Percentiles rank a stretch among this genome's conserved stretches.
phyloP scores from a whole-genome alignment of 2,888 invertebrate species.

The Drosophila formosana region DNA sequence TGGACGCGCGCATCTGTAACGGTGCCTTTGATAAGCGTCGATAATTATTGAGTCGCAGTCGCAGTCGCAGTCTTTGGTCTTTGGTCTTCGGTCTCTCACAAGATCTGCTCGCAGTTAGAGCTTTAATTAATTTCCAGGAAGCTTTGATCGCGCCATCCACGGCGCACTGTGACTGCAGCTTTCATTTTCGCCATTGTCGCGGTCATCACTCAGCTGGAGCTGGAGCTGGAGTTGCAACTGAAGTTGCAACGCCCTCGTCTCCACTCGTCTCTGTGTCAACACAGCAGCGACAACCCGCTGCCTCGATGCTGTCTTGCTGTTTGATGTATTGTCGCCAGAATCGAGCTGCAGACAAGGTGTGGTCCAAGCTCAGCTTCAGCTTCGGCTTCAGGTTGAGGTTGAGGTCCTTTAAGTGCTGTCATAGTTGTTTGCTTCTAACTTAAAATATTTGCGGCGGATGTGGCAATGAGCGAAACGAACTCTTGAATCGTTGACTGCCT shows the following conservation, averaged over 20 bases:
- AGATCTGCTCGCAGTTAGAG: conserved; percentile 51
- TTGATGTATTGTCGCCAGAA: conserved; percentile 78
- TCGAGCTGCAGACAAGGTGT: conserved; percentile 56
- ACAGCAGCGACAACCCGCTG: conserved; percentile 72
- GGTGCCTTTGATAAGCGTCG: conserved; percentile 83
- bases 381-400: conserved; percentile 1
- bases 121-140: conserved; percentile 80
- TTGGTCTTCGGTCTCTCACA: not conserved
- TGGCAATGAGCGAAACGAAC: conserved; percentile 62
- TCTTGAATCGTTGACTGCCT: conserved; percentile 58
- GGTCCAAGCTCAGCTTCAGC: conserved; percentile 36
- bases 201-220: conserved; percentile 77
- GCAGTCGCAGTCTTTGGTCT: conserved; percentile 20
- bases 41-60: conserved; percentile 79
- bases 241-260: conserved; percentile 6
- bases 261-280: conserved; percentile 61
- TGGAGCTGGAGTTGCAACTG: conserved; percentile 22
- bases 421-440: conserved; percentile 68
- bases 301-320: conserved; percentile 69
- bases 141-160: conserved; percentile 59
- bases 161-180: conserved; percentile 42
- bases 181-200: conserved; percentile 76
- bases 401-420: conserved; percentile 68
- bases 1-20: conserved; percentile 78
- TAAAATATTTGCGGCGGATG: conserved; percentile 69